phyloP scores from a whole-genome alignment of 2,888 invertebrate species.

The Girardia tigrina region DNA sequence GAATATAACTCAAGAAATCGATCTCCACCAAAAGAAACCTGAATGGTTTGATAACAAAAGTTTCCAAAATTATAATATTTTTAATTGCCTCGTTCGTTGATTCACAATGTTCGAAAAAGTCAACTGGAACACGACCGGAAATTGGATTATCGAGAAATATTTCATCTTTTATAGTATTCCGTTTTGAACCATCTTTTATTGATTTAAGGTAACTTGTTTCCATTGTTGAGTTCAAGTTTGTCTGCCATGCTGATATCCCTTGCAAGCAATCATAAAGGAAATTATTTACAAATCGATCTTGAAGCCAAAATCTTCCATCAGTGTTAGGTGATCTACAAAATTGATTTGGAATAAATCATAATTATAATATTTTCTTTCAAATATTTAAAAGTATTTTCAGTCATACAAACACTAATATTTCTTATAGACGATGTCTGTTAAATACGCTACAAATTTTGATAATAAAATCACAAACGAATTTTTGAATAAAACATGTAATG shows the following conservation, averaged over 20 bases:
- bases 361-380: too few relatives aligned
- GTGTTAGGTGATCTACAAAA: background rate
- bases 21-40: background rate
- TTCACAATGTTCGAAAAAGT: slow-evolving; percentile 89
- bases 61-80: background rate
- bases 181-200: background rate
- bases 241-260: background rate
- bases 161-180: background rate
- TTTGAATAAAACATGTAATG: too few relatives aligned
- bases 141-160: background rate
- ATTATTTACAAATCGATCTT: background rate
- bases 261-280: background rate
- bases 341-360: background rate
- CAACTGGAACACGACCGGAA: slow-evolving; percentile 57
- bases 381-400: too few relatives aligned
- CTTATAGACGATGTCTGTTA: too few relatives aligned
- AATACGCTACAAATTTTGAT: too few relatives aligned
- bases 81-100: slow-evolving; percentile 65
- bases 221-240: background rate
- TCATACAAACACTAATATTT: too few relatives aligned
- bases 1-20: background rate
- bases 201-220: background rate
- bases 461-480: too few relatives aligned
- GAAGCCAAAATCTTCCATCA: background rate
- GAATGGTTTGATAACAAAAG: background rate